Base-by-base conservation (phyloP, 2,797 vertebrate species). In the Microctenopoma stevenorrisi region DNA sequence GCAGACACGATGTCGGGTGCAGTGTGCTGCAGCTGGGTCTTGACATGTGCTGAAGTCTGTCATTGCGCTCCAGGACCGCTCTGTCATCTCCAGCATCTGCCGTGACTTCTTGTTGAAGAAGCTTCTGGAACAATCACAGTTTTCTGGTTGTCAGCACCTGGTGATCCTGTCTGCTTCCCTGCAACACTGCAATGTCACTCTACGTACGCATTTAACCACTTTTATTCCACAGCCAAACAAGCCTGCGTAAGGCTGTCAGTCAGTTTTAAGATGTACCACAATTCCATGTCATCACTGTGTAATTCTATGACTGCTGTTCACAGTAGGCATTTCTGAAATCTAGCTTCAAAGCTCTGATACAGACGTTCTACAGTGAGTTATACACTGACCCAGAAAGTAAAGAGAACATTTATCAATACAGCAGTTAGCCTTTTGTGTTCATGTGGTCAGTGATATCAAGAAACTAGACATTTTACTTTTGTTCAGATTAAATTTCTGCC, bases 81-180 rank as follows among this genome's bases (percentile, higher is more conserved):
- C 85, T 79, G 88, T 90, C 86, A 88, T 89, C 86, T 61, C 64
- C 60, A 74, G 78, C 89, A 92, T 91, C 90, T 90, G 89, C 84
- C 22, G 33, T 69, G 84, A 88, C 91, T 88, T 86, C 82, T 76
- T 55, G 72, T 59, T 76, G 79, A 74, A 86, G 76, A 72, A 88
- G 85, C 80, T 84, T 86, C 86, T 83, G 82, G 84, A 88, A 87
- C 76, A 74, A 86, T 88, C 88, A 79, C 76, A 77, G 78, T 81
- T 77, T 62, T 78, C 74, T 64, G 77, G 47, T 81, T 79, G 89
- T 90, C 90, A 85, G 86, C 86, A 88, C 85, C 88, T 88, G 86
- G 80, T 88, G 86, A 76, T 85, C 69, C 80, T 80, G 88, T 86
- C 89, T 75, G 76, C 72, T 71, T 72, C 64, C 43, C 49, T 60